Conservation (phyloP, 2,888 invertebrate species). For the Pandemis corylana region DNA sequence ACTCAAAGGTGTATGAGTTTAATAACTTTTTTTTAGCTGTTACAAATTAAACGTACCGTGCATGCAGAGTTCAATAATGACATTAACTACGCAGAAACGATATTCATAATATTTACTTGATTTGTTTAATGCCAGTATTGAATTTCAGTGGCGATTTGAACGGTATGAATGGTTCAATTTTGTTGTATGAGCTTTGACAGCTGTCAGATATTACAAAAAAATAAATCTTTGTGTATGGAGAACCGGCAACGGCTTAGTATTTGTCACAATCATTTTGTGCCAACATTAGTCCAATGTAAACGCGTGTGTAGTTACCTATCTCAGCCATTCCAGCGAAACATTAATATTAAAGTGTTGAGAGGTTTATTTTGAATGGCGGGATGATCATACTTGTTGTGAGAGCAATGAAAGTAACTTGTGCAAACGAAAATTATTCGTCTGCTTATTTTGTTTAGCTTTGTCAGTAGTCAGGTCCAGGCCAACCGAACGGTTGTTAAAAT, state of each 20-base stretch:
- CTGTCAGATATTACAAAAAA: not conserved
- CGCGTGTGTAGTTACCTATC: constrained; percentile 1
- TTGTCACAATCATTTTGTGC: not conserved
- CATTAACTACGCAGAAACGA: not conserved
- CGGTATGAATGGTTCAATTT: not conserved
- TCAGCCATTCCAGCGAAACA: constrained; percentile 1
- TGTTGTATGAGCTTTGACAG: not conserved
- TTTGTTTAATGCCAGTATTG: constrained; percentile 1
- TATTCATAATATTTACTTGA: not conserved
- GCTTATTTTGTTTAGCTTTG: not conserved
- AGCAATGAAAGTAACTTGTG: not conserved
- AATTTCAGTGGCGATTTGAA: not conserved
- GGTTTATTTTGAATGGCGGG: not conserved
- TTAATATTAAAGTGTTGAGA: not conserved
- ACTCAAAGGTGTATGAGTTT: not conserved
- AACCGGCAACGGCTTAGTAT: not conserved
- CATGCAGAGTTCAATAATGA: not conserved
- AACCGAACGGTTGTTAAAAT: not conserved
- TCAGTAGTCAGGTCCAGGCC: not conserved
- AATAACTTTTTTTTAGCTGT: not conserved
- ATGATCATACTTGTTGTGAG: not conserved
- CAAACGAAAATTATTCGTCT: not conserved
- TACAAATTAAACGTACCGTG: not conserved
- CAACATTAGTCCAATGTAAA: constrained; percentile 1
- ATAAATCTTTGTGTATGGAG: not conserved